Percentiles rank a stretch among this genome's conserved stretches.
Evolutionary conservation across 1,140 invertebrate genomes (phyloP).

Genomic region (Listronotus bonariensis): DNA sequence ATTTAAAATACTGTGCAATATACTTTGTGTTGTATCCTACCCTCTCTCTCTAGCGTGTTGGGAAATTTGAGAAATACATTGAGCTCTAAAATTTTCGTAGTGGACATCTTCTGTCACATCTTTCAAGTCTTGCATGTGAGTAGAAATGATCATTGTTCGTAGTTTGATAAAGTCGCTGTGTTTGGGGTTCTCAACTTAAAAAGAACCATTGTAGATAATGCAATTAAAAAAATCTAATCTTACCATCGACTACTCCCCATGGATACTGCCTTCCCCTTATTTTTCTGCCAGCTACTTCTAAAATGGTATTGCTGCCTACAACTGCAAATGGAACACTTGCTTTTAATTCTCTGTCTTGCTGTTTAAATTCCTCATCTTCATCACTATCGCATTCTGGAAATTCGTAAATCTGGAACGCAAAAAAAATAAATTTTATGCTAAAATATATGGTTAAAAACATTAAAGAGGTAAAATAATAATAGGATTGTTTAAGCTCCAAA

Average conservation of each 20-base stretch:
- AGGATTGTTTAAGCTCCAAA: too few relatives aligned
- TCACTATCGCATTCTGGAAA: slow-evolving; percentile 96
- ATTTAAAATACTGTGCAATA: slow-evolving; percentile 13
- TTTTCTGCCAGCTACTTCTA: slow-evolving; percentile 88
- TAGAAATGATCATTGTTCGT: slow-evolving; percentile 94
- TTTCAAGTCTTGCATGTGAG: slow-evolving; percentile 94
- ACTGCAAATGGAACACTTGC: slow-evolving; percentile 95
- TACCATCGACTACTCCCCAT: slow-evolving; percentile 96
- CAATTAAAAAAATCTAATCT: background rate
- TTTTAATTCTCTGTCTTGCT: slow-evolving; percentile 87
- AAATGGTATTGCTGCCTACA: slow-evolving; percentile 92
- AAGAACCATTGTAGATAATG: background rate
- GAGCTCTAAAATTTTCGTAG: slow-evolving; percentile 94
- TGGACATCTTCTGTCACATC: slow-evolving; percentile 94
- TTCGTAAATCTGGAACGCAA: slow-evolving; percentile 79
- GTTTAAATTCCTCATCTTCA: slow-evolving; percentile 91
- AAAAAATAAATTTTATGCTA: background rate
- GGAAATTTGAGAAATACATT: slow-evolving; percentile 88
- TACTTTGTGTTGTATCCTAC: slow-evolving; percentile 56
- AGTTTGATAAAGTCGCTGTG: slow-evolving; percentile 98
- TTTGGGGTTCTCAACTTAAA: slow-evolving; percentile 90
- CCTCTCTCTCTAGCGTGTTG: slow-evolving; percentile 82
- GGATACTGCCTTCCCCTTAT: slow-evolving; percentile 93
- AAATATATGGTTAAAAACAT: background rate
- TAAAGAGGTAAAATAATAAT: too few relatives aligned